Evolutionary conservation across 2,113 vertebrate species (phyloP), one percentile per base, ranked within the genome.

Genomic region (Syrrhaptes paradoxus): DNA sequence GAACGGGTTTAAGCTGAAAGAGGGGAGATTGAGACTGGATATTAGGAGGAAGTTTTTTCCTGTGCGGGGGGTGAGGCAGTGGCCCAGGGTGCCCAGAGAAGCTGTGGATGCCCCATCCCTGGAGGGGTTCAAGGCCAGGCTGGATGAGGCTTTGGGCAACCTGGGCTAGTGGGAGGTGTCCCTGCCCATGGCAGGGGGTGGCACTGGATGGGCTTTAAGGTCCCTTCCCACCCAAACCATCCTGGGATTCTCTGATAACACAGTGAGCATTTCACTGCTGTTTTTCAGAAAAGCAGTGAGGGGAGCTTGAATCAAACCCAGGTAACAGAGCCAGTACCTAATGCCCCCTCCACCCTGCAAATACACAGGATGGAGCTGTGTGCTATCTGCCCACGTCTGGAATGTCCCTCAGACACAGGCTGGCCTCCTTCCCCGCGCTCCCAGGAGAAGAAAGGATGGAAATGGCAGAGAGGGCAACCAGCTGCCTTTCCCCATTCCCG

Each of bases 371-470:
- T 9, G 25, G 87, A 55, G 67, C 63, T 38, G 11, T 4, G 49
- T 32, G 41, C 68, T 45, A 0, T 57, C n/a, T 54, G 70, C 31
- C 28, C 1, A 8, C 14, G 55, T 2, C 13, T 0, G 4, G 76
- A 36, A 54, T 2, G 13, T 7, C 25, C 29, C 59, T 48, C 3
- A 1, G 67, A 6, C 72, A 52, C 34, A 11, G 76, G 54, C 68
- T 73, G 87, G 34, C 54, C 86, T 15, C 68, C 17, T 31, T 61
- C 10, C 62, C 46, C 51, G 6, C 0, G 3, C 29, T 74, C 26
- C 68, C 61, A 63, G 38, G 38, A 77, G 52, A 63, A 62, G 59
- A 26, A 24, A 71, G 41, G 58, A 38, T 72, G 54, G 82, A 92
- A 93, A 43, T 0, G 54, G 61, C 66, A 55, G 3, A 17, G 51